Percentiles rank a stretch among this genome's conserved stretches.
Evolutionary conservation across 2,113 vertebrate genomes (phyloP).

Genomic region (Cochlearius cochlearius): DNA sequence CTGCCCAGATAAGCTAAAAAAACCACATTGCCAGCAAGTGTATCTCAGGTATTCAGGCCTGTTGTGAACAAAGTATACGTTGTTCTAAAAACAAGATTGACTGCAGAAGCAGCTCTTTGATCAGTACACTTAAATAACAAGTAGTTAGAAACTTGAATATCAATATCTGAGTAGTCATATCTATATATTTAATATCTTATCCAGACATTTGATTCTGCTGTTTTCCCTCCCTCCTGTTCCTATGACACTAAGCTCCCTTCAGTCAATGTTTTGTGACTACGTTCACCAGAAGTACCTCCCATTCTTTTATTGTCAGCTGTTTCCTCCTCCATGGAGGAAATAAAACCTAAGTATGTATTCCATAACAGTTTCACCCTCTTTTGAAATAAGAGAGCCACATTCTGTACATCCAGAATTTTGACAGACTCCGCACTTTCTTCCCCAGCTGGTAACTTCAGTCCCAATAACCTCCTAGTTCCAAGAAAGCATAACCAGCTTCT

Average conservation of each 20-base stretch:
- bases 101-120: neutral
- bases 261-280: neutral
- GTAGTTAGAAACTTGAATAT: neutral
- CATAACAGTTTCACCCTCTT: neutral
- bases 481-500: neutral
- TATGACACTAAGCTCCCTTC: neutral
- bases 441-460: neutral
- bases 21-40: neutral
- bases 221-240: neutral
- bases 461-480: neutral
- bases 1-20: neutral
- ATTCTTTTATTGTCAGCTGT: neutral
- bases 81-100: neutral
- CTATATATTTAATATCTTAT: neutral
- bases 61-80: neutral
- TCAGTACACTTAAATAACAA: neutral
- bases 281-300: neutral
- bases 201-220: neutral
- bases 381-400: neutral
- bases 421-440: neutral
- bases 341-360: neutral
- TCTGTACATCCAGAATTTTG: neutral
- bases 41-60: neutral
- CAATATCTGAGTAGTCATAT: neutral
- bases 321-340: neutral